Conservation (phyloP, 1,140 invertebrate species). For the Geopemphigus sp. region DNA sequence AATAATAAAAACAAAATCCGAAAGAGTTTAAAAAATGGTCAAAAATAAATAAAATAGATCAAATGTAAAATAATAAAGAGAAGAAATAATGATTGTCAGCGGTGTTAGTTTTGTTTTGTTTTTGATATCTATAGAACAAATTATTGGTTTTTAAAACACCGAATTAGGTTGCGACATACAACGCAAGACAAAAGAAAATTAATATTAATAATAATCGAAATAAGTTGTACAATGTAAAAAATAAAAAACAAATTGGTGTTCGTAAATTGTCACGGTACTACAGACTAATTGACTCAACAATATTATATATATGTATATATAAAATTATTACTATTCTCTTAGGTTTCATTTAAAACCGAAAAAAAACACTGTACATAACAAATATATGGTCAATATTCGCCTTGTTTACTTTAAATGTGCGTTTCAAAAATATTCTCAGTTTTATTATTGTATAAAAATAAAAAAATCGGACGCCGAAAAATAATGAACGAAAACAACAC, state of each 20-base stretch:
- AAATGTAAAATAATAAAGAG: constrained; percentile 19
- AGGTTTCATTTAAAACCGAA: constrained; percentile 22
- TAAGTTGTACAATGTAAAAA: constrained; percentile 30
- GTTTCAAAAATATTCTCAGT: constrained; percentile 23
- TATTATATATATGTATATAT: constrained; percentile 28
- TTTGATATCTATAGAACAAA: background rate
- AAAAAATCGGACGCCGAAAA: constrained; percentile 25
- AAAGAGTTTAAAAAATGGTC: background rate
- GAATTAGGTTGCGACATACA: constrained; percentile 3
- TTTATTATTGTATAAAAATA: constrained; percentile 40
- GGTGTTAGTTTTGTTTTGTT: constrained; percentile 17
- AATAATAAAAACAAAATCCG: constrained; percentile 3
- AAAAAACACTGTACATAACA: constrained; percentile 35
- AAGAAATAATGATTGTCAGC: constrained; percentile 46
- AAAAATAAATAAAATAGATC: background rate
- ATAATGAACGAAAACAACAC: constrained; percentile 26
- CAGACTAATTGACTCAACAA: constrained; percentile 46
- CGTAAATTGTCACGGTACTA: constrained; percentile 41
- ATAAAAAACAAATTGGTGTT: constrained; percentile 48
- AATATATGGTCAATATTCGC: background rate
- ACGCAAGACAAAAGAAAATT: constrained; percentile 24
- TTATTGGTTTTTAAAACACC: constrained; percentile 18
- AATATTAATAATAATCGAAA: constrained; percentile 30
- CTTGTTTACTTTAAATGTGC: background rate
- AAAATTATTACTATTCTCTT: constrained; percentile 26